Evolutionary conservation across 2,113 vertebrate species (phyloP).

Genomic region (Mobula birostris): DNA sequence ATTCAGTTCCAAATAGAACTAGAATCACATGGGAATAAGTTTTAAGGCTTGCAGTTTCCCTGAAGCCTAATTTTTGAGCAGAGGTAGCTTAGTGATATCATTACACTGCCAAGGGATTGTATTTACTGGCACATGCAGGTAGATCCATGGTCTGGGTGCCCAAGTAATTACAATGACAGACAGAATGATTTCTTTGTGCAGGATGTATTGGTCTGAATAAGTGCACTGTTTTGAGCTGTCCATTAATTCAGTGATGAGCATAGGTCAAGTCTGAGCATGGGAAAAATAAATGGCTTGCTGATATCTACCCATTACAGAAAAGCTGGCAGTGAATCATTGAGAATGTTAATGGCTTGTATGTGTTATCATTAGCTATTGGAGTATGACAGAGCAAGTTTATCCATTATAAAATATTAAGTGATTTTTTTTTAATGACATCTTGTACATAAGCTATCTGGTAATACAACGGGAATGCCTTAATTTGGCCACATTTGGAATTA

Average conservation of each 20-base stretch:
- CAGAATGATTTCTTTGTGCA: slow-evolving; percentile 7
- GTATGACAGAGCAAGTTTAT: neutral
- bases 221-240: slow-evolving; percentile 18
- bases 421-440: neutral
- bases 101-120: neutral
- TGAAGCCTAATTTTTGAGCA: neutral
- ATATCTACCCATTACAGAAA: slow-evolving; percentile 4
- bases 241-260: slow-evolving; percentile 29
- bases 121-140: neutral
- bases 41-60: neutral
- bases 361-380: neutral
- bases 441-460: neutral
- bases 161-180: slow-evolving; percentile 9
- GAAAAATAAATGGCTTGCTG: slow-evolving; percentile 16
- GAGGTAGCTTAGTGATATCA: neutral
- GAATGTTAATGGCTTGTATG: neutral
- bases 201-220: slow-evolving; percentile 20
- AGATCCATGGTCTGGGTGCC: neutral
- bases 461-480: neutral
- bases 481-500: neutral
- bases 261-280: slow-evolving; percentile 22
- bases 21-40: neutral
- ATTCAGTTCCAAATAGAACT: neutral
- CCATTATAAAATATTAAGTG: neutral
- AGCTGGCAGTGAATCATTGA: neutral